Base-by-base conservation (phyloP, 2,888 invertebrate genomes). In the Cantharis nigra region DNA sequence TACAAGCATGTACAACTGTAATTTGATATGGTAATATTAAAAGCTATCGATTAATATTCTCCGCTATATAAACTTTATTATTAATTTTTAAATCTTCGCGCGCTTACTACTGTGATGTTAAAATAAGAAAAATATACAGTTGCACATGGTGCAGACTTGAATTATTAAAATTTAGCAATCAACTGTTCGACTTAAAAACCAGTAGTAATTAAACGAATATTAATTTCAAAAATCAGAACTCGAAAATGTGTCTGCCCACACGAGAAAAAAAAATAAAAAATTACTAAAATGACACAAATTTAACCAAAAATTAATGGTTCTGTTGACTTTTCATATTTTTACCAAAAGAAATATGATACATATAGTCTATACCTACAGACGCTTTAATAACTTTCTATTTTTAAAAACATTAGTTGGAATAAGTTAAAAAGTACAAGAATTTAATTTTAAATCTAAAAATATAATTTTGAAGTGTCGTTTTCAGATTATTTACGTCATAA, bases 331-430 rank as follows among this genome's bases (percentile, higher is more conserved):
- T 67, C 65, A 67, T 67, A 67, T 67, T 67, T 67, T 67, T 26
- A 67, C 26, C 26, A 67, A 67, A 67, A 67, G 65, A 67, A 67
- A 67, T 67, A 67, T 67, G 65, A 67, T 67, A 67, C 65, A 67
- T 67, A 67, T 67, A 20, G 23, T 23, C 26, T 67, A n/a, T 23
- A 67, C 28, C 28, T 30, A 30, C 65, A 67, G 65, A 67, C 65
- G 26, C 65, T 67, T 67, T 67, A 67, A 67, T 67, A 67, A 67
- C 65, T 67, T 23, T 67, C 65, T 67, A 67, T 67, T 67, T 67
- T 67, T 67, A 67, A 67, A 67, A 67, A 26, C 14, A 26, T 49
- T 49, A 20, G 65, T 20, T 67, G 20, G 20, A 67, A 67, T 49
- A 49, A 49, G 49, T 49, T 49, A 49, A 49, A 49, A 49, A 49